Conservation (phyloP, 2,113 vertebrate genomes). For the Ciconia stormi region DNA sequence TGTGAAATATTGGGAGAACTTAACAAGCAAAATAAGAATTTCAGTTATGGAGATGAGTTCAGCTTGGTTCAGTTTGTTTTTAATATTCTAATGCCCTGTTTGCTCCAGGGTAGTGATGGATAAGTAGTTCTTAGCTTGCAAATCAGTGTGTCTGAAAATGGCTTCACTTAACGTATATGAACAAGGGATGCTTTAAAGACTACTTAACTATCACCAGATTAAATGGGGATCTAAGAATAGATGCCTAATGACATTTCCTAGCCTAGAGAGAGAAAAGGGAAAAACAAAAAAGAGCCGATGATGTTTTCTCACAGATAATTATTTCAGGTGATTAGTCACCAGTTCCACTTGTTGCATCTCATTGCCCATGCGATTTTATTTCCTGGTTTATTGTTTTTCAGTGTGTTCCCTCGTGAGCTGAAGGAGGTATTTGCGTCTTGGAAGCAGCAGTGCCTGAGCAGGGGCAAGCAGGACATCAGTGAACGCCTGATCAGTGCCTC, state of each 20-base stretch:
- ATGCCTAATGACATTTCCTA: conserved; percentile 23
- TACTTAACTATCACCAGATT: conserved; percentile 1
- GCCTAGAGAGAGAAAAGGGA: not conserved
- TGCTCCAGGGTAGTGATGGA: not conserved
- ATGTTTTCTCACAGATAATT: not conserved
- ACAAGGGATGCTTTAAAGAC: conserved; percentile 5
- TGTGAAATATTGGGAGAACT: not conserved
- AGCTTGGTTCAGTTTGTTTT: conserved; percentile 1
- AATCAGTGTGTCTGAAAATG: not conserved
- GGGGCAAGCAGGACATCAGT: conserved; percentile 91
- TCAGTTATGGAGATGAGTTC: not conserved
- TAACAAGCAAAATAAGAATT: not conserved
- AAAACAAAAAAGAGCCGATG: not conserved
- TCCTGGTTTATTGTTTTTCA: conserved; percentile 40
- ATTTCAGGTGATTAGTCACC: not conserved
- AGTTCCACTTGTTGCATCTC: not conserved
- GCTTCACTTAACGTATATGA: not conserved
- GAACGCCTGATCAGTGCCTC: conserved; percentile 94
- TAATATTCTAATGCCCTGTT: not conserved
- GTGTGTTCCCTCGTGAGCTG: conserved; percentile 93
- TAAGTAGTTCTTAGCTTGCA: not conserved
- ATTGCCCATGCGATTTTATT: not conserved
- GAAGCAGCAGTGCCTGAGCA: conserved; percentile 89
- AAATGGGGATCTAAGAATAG: conserved; percentile 33
- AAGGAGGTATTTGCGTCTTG: conserved; percentile 95